Evolutionary conservation across 2,113 vertebrate species (phyloP).

Genomic region (Tetrao urogallus): DNA sequence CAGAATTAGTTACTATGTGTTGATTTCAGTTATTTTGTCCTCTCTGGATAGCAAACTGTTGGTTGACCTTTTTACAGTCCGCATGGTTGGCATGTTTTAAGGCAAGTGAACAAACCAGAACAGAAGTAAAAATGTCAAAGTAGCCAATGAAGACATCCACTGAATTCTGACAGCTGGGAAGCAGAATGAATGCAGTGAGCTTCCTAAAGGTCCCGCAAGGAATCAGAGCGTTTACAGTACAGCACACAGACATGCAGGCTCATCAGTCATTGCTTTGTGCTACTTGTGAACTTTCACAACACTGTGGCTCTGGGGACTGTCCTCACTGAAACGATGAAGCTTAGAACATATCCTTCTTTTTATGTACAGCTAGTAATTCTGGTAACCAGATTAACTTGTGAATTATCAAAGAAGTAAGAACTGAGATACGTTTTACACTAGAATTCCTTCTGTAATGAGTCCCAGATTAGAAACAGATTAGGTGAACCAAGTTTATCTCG

Average conservation of each 20-base stretch:
- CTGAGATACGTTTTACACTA: neutral
- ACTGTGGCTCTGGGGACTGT: neutral
- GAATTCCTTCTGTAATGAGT: neutral
- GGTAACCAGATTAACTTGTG: neutral
- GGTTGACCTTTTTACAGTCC: neutral
- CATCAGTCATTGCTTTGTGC: neutral
- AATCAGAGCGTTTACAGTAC: slow-evolving; percentile 23
- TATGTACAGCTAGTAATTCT: neutral
- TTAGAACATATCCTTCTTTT: neutral
- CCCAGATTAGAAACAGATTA: neutral
- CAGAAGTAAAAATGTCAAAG: slow-evolving; percentile 27
- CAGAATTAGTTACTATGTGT: neutral
- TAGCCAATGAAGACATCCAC: slow-evolving; percentile 2
- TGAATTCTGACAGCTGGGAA: neutral
- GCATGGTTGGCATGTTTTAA: neutral
- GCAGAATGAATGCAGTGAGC: neutral
- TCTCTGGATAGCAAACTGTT: neutral
- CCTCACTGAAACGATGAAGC: neutral
- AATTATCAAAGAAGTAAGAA: neutral
- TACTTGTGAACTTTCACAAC: neutral
- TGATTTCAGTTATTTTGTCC: slow-evolving; percentile 7
- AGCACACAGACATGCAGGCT: neutral
- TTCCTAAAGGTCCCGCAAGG: slow-evolving; percentile 22
- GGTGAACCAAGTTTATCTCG: neutral
- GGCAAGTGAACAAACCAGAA: neutral